These are phyloP conservation scores for Mugil cephalus DNA, from an alignment of 2,113 vertebrate species.

Conservation along the genomic window DNA sequence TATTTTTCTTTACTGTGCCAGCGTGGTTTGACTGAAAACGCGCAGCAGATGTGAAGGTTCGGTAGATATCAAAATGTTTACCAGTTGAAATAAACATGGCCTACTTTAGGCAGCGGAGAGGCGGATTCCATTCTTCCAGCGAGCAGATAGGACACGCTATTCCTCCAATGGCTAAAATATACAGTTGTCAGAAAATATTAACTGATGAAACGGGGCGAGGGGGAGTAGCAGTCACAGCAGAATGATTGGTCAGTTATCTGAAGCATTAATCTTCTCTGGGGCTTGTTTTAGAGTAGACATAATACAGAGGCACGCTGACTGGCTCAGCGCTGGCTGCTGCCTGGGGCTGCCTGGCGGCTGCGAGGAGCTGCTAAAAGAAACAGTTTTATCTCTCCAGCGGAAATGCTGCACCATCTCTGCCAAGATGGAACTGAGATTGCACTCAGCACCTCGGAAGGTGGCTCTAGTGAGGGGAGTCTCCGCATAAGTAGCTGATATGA, in stretches of 20 bases:
- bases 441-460: constrained; percentile 58
- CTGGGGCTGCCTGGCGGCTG: constrained; percentile 50
- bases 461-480: constrained; percentile 57
- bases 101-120: constrained; percentile 81
- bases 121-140: constrained; percentile 80
- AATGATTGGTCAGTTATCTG: constrained; percentile 83
- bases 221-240: constrained; percentile 73
- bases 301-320: constrained; percentile 79
- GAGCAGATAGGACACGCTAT: constrained; percentile 80
- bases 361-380: constrained; percentile 70
- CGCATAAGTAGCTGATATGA: constrained; percentile 71
- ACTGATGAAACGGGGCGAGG: constrained; percentile 79
- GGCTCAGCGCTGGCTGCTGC: constrained; percentile 47
- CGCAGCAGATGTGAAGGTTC: constrained; percentile 85
- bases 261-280: constrained; percentile 82
- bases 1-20: constrained; percentile 74
- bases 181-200: constrained; percentile 87
- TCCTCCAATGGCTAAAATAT: constrained; percentile 84
- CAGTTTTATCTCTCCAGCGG: constrained; percentile 73
- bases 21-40: constrained; percentile 80
- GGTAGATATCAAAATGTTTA: constrained; percentile 89
- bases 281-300: constrained; percentile 80
- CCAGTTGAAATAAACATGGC: constrained; percentile 82
- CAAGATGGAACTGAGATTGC: constrained; percentile 69
- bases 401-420: constrained; percentile 70